Base-by-base conservation (phyloP, 2,797 vertebrate genomes). In the Arctocebus calabarensis region DNA sequence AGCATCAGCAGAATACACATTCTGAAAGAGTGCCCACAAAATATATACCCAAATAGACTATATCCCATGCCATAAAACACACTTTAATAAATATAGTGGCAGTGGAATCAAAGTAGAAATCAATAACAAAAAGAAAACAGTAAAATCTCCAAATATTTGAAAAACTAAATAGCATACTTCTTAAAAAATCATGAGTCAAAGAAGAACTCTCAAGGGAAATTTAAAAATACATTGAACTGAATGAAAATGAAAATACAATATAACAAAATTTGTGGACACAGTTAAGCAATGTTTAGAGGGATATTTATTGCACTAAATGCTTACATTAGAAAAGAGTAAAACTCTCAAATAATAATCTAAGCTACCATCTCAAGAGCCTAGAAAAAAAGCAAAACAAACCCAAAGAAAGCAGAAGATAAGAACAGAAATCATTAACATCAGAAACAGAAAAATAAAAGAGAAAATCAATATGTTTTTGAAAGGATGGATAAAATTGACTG, bases 161-260 rank as follows among this genome's bases (percentile, higher is more conserved):
- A 92, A 79, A 79, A 75, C 57, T 16, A 70, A 93, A 88, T 25
- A 75, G 40, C 34, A 48, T 19, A 66, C 22, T 84, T 48, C 32
- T 59, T 61, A 75, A 92, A 90, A 52, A 90, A 77, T 34, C 55
- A 29, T 19, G 16, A 37, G 32, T 55, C 86, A 84, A 79, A 84
- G 62, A 70, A 8, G 45, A 66, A n/a, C 23, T 55, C 48, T 95
- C 70, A 23, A 57, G 55, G 77, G n/a, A 94, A 94, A 91, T 77
- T 84, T 57, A 7, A 91, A 94, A 87, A 55, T 81, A 70, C 40
- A 40, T 13, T 66, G 55, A 88, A 34, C 48, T 64, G 27, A 88
- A 90, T 25, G 48, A 88, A 88, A 90, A 90, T 79, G n/a, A 77
- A 91, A 89, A 83, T 43, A 40, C 34, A 81, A 34, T 52, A 48